A percentile compares a stretch with the other conserved stretches of the same genome.
Evolutionary conservation across 1,140 invertebrate species (phyloP).

Genomic region (Nasonia longicornis): DNA sequence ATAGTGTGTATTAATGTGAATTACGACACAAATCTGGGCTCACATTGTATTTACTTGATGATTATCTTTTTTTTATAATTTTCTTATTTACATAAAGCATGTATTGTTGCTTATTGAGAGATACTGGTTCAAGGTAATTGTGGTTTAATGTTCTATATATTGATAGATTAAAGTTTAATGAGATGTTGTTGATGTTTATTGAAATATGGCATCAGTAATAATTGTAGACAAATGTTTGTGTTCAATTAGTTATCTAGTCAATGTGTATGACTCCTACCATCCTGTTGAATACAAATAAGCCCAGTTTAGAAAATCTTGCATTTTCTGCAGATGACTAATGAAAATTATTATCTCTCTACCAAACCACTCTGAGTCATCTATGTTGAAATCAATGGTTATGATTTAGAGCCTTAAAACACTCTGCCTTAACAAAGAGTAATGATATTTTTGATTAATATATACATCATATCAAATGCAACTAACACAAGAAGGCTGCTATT

Average conservation of each 20-base stretch:
- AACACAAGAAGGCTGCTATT: slow-evolving; percentile 19
- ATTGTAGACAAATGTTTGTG: too few relatives aligned
- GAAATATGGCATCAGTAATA: neutral
- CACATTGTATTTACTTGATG: too few relatives aligned
- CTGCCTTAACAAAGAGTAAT: neutral
- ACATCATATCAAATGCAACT: slow-evolving; percentile 20
- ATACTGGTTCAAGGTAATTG: neutral
- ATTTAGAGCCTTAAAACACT: neutral
- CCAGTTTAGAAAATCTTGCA: neutral
- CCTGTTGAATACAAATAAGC: neutral
- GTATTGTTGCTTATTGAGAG: neutral
- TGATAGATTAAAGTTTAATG: neutral
- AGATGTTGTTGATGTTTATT: too few relatives aligned
- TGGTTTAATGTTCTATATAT: neutral
- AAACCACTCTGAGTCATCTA: neutral
- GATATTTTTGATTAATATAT: slow-evolving; percentile 7
- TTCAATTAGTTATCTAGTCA: too few relatives aligned
- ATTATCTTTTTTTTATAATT: neutral
- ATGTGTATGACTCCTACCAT: too few relatives aligned
- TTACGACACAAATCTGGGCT: too few relatives aligned
- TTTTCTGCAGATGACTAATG: neutral
- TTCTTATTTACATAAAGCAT: neutral
- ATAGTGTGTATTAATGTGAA: too few relatives aligned
- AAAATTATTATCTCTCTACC: too few relatives aligned
- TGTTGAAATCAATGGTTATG: neutral